Base-by-base conservation (phyloP, 92 coral and sea anemone genomes). In the Epizoanthus illoricatus region DNA sequence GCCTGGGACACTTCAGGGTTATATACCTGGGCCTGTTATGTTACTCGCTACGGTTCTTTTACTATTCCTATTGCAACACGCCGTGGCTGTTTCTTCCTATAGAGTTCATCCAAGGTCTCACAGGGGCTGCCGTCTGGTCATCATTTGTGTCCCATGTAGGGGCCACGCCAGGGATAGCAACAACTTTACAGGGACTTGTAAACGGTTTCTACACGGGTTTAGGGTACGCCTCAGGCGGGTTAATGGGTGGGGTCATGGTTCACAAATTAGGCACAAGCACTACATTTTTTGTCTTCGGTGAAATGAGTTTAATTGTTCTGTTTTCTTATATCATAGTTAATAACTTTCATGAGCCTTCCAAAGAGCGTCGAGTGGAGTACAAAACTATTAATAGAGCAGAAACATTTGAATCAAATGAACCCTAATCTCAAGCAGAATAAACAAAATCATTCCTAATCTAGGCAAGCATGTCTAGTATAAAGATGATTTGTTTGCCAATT, bases 61-160 rank as follows among this genome's bases (percentile, higher is more conserved):
- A 96, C 85, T 96, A 96, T 76, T 93, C 99, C 3, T 96, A 96
- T 84, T 91, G 97, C 82, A 92, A 86, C 49, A 87, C 80, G 42
- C 99, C 99, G 7, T 96, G 99, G 99, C 82, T 91, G 6, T 93
- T 96, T 65, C 88, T 96, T 11, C 99, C 99, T 1, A 96, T 96
- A 45, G 99, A 96, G 80, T 82, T 93, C 11, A 96, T 93, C 68
- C 99, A 96, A 67, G 99, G 99, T 8, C 87, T 96, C 18, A 96
- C 99, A 54, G 89, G 97, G 5, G 99, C 99, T 19, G 99, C 97
- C 2, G 89, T 96, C 23, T 96, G 99, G 99, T 89, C 99, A 7
- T 92, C 99, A 40, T 96, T 96, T 84, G 99, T 96, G 61, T 96
- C 95, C 41, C 90, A 96, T 73, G 99, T 96, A 7, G 98, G 99